These are phyloP conservation scores for Anisognathus igniventris DNA, from an alignment of 2,797 vertebrate species.

Conservation along the genomic window DNA sequence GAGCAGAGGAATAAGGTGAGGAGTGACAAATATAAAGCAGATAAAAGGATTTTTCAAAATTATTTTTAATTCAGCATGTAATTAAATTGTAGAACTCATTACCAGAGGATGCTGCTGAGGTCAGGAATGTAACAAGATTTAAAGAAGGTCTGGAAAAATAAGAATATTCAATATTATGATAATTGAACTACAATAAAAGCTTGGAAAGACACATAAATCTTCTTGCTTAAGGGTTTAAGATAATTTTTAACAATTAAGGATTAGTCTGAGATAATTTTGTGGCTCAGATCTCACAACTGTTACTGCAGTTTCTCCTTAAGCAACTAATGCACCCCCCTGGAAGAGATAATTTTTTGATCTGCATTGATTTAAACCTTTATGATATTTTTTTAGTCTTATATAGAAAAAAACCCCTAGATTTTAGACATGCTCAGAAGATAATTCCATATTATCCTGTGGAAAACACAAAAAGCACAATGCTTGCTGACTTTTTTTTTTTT, in stretches of 20 bases:
- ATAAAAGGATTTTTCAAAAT: neutral
- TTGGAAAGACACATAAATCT: constrained; percentile 6
- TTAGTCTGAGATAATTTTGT: constrained; percentile 11
- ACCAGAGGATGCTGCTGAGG: constrained; percentile 56
- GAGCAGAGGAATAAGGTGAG: neutral
- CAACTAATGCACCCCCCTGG: neutral
- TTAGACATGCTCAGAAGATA: neutral
- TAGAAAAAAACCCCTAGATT: neutral
- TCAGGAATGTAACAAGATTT: constrained; percentile 61
- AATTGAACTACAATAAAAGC: constrained; percentile 2
- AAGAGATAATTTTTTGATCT: neutral
- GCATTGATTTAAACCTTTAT: neutral
- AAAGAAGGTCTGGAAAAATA: constrained; percentile 43
- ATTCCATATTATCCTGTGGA: neutral
- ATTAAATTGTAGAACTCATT: constrained; percentile 54
- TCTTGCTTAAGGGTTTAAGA: constrained; percentile 5
- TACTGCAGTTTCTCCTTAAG: neutral
- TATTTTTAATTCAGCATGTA: neutral
- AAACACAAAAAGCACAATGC: neutral
- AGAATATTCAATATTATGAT: constrained; percentile 22
- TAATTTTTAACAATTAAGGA: constrained; percentile 19
- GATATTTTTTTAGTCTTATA: neutral
- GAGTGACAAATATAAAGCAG: neutral
- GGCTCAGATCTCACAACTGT: neutral
- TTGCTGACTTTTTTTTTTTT: neutral